Percentiles rank a stretch among this genome's conserved stretches.
Conservation (phyloP, 2,113 vertebrate genomes). For the Sinocyclocheilus rhinocerous region DNA sequence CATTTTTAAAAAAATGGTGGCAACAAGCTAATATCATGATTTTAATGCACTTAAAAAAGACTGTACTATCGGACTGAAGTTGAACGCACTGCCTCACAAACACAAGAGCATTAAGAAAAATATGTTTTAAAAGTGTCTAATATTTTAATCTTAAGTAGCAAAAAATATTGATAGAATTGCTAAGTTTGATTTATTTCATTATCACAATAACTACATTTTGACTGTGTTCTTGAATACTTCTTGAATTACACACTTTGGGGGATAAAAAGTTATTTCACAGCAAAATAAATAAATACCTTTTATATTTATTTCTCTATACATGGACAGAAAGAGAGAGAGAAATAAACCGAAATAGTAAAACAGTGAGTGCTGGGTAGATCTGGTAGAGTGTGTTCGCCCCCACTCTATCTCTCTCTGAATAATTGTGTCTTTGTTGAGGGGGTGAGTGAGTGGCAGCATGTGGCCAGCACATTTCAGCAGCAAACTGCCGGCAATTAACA, state of each 20-base stretch:
- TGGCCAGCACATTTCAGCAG: conserved; percentile 65
- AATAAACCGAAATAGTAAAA: conserved; percentile 37
- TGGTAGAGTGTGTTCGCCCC: conserved; percentile 39
- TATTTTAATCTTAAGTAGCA: not conserved
- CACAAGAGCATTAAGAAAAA: not conserved
- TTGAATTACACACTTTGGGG: too few relatives aligned
- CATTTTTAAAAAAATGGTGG: not conserved
- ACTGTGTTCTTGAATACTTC: too few relatives aligned
- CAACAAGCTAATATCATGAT: not conserved
- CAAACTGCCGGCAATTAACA: conserved; percentile 59
- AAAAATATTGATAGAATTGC: not conserved
- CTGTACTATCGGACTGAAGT: not conserved
- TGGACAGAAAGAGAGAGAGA: not conserved
- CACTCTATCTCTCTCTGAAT: conserved; percentile 49
- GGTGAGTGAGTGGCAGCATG: conserved; percentile 60
- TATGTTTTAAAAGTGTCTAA: not conserved
- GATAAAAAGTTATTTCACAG: too few relatives aligned
- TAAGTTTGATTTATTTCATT: not conserved
- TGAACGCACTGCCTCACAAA: not conserved
- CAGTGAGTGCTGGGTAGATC: conserved; percentile 25
- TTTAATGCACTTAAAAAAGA: not conserved
- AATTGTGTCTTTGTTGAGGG: conserved; percentile 61
- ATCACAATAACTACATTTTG: not conserved
- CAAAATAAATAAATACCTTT: too few relatives aligned
- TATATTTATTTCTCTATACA: not conserved